These are phyloP conservation scores for Heteromormyrus szaboi DNA, from an alignment of 2,797 vertebrate genomes.

Conservation along the genomic window DNA sequence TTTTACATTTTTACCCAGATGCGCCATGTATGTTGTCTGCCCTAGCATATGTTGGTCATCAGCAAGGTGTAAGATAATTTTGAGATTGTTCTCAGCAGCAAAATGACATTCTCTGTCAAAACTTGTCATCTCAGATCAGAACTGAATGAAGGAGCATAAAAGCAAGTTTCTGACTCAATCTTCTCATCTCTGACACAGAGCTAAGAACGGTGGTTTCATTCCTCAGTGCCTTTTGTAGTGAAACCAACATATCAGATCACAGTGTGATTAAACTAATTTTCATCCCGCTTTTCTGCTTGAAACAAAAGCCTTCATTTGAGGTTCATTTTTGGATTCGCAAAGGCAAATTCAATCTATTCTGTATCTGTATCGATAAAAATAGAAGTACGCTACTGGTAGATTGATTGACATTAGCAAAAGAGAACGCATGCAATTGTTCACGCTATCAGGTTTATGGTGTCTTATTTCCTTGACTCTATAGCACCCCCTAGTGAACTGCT, in stretches of 20 bases:
- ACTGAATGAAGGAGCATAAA: neutral
- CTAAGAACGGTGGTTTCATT: neutral
- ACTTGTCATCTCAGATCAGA: neutral
- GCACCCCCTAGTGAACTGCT: slow-evolving; percentile 85
- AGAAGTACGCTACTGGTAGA: neutral
- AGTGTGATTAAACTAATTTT: neutral
- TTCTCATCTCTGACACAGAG: neutral
- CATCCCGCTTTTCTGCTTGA: neutral
- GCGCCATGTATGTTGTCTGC: neutral
- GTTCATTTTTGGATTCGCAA: neutral
- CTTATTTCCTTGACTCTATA: slow-evolving; percentile 68
- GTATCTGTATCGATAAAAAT: neutral
- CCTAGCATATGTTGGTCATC: neutral
- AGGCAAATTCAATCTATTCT: neutral
- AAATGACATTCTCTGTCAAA: neutral
- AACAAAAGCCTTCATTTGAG: slow-evolving; percentile 2
- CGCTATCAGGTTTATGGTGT: neutral
- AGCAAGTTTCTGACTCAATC: neutral
- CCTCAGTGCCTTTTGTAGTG: neutral
- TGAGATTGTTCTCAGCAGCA: neutral
- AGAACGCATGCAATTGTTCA: neutral
- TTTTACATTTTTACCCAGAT: neutral
- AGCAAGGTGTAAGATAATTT: neutral
- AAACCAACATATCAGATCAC: neutral
- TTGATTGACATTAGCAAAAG: neutral